Evolutionary conservation across 2,888 invertebrate genomes (phyloP).

Genomic region (Macrophya annulata): DNA sequence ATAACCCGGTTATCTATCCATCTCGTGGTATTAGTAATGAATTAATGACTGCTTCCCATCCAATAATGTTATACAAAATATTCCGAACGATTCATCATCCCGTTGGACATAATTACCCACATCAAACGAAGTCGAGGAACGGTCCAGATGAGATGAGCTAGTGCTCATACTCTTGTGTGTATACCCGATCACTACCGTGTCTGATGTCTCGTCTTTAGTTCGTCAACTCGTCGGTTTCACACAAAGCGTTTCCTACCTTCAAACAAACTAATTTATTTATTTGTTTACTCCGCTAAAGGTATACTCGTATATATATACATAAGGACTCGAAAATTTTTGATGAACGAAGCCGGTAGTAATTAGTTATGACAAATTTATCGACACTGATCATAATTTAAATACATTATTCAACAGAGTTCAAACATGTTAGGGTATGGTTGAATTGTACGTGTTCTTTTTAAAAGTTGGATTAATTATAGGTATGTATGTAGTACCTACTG

Average conservation of each 20-base stretch:
- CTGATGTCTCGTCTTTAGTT: conserved; percentile 31
- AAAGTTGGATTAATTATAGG: conserved; percentile 22
- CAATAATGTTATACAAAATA: conserved; percentile 70
- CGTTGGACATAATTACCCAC: conserved; percentile 69
- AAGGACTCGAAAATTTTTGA: neutral
- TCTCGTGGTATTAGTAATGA: conserved; percentile 67
- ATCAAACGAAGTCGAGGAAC: conserved; percentile 46
- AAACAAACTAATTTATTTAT: conserved; percentile 15
- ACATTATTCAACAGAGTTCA: conserved; percentile 37
- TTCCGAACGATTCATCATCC: conserved; percentile 72
- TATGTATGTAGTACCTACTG: too few relatives aligned
- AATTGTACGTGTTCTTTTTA: conserved; percentile 19
- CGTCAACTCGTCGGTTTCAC: conserved; percentile 15
- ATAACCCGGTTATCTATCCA: conserved; percentile 66
- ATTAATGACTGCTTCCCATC: conserved; percentile 67
- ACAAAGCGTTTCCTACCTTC: conserved; percentile 12
- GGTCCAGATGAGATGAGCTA: conserved; percentile 24
- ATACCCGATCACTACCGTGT: conserved; percentile 55
- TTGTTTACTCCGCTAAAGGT: neutral
- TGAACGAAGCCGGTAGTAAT: conserved; percentile 2
- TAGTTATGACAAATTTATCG: conserved; percentile 45
- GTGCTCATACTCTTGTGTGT: conserved; percentile 37
- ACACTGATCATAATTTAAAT: neutral
- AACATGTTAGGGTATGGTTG: neutral
- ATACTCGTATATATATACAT: neutral